phyloP scores from a whole-genome alignment of 2,888 invertebrate genomes.

The Tiliacea aurago region DNA sequence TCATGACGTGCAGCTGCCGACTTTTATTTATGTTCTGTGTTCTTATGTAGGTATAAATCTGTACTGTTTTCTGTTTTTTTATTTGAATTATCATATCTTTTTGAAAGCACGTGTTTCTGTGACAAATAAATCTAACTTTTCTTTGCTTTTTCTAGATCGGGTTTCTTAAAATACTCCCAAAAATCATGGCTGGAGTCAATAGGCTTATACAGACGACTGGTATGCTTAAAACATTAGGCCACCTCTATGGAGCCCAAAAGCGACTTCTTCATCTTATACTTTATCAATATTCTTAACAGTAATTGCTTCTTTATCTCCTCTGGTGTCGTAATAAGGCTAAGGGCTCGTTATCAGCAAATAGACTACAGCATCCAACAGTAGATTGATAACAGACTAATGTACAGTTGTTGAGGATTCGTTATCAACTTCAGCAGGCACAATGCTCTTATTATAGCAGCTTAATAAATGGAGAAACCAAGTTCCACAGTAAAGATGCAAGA shows the following conservation, averaged over 20 bases:
- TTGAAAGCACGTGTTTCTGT: too few species aligned
- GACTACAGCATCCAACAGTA: constrained; percentile 30
- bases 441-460: neutral
- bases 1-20: too few species aligned
- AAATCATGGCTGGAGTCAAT: neutral
- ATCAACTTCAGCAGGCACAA: neutral
- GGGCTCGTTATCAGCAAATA: constrained; percentile 18
- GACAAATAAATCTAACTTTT: too few species aligned
- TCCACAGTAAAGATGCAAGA: neutral
- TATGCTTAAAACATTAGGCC: neutral
- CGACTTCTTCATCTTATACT: neutral
- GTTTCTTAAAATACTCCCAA: neutral
- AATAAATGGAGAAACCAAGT: neutral
- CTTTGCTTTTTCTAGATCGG: neutral
- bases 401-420: neutral
- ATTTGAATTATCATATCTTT: too few species aligned
- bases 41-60: too few species aligned
- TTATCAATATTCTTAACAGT: constrained; percentile 7
- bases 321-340: constrained; percentile 27
- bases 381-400: constrained; percentile 30
- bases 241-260: neutral
- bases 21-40: too few species aligned
- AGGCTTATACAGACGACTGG: neutral
- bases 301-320: constrained; percentile 22
- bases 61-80: too few species aligned